Evolutionary conservation across 92 coral and sea anemone species (phyloP), one percentile per base, ranked within the genome.

Genomic region (Chrysogorgia sp.): DNA sequence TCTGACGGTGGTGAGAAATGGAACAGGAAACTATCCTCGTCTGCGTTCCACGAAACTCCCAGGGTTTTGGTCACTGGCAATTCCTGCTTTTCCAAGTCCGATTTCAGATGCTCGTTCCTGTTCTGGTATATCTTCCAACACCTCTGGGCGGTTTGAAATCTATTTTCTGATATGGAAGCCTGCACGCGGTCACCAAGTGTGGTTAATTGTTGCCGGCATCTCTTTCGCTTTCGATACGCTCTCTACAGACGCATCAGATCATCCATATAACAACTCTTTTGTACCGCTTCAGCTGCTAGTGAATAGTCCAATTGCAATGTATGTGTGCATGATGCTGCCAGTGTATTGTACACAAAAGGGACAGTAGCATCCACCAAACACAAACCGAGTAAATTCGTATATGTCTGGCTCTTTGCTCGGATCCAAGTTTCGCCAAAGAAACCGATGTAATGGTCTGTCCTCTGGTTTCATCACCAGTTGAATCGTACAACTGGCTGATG

Each of bases 301-400:
- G 86, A 86, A 31, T 64, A 86, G 67, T 81, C 83, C 33, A n/a
- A n/a, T 70, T 23, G 49, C 43, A 58, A 49, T 70, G 76, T 21
- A 30, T 60, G 23, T 68, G 80, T 10, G 84, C 75, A 41, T 84
- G 88, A 0, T 20, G 10, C 19, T 82, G 85, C 88, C 88, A 83
- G 68, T 74, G 34, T 61, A 72, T 30, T 88, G 91, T 8, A 72
- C 84, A 34, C 82, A 71, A 55, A 80, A 88, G 10, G 86, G 88
- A 59, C 88, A 81, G 24, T 88, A 88, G 37, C 88, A 84, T 10
- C 88, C 84, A 20, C 91, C 86, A 68, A 88, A 88, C 10, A 88
- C 79, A 22, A 84, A 85, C 5, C 78, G 58, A 2, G 71, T 29
- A 41, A 84, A 88, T 48, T 88, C 88, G 24, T 84, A 88, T 0